Conservation (phyloP, 2,888 invertebrate species). For the Caenorhabditis becei region DNA sequence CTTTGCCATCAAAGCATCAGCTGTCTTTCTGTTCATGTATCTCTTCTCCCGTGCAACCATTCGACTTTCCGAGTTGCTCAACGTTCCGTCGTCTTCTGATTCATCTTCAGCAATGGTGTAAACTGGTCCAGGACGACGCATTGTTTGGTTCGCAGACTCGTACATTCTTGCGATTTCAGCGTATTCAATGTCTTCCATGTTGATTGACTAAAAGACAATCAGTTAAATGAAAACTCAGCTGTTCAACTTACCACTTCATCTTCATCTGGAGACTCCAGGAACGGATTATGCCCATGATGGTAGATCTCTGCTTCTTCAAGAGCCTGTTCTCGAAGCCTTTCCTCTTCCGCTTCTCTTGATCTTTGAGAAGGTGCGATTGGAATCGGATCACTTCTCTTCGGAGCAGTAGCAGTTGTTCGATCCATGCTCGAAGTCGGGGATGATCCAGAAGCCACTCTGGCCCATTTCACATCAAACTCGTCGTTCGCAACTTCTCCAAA, state of each 20-base stretch:
- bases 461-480: constrained; percentile 81
- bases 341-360: constrained; percentile 43
- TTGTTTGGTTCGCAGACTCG: constrained; percentile 53
- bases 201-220: constrained; percentile 66
- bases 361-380: constrained; percentile 49
- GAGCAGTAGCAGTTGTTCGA: constrained; percentile 13
- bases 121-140: constrained; percentile 80
- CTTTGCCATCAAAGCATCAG: constrained; percentile 55
- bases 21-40: constrained; percentile 44
- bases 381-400: constrained; percentile 52
- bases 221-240: not conserved
- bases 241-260: constrained; percentile 69
- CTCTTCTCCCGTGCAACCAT: constrained; percentile 70
- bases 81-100: constrained; percentile 74
- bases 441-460: constrained; percentile 45
- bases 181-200: constrained; percentile 74
- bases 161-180: constrained; percentile 61
- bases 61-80: constrained; percentile 70
- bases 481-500: constrained; percentile 81
- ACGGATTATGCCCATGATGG: constrained; percentile 72
- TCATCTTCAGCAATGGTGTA: constrained; percentile 82
- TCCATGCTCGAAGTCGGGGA: not conserved
- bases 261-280: constrained; percentile 76
- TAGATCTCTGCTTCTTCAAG: constrained; percentile 44
- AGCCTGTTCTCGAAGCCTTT: constrained; percentile 35